phyloP scores from a whole-genome alignment of 1,140 invertebrate species.

The Atta cephalotes region DNA sequence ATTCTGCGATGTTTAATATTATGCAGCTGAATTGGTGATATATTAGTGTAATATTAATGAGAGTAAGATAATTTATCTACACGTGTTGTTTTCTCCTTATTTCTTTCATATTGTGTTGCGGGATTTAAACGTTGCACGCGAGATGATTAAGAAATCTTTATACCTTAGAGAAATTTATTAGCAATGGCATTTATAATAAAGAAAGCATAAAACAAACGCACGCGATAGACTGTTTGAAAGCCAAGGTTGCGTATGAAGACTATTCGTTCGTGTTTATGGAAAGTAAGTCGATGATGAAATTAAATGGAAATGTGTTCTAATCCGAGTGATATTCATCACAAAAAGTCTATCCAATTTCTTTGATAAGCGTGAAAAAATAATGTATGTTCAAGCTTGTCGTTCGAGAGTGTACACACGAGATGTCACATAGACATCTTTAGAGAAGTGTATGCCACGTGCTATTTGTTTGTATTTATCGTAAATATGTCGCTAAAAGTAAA shows the following conservation, averaged over 20 bases:
- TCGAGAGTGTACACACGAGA: neutral
- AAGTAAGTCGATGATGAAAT: conserved; percentile 10
- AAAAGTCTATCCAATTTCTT: conserved; percentile 11
- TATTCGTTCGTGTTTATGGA: conserved; percentile 16
- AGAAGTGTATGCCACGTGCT: neutral
- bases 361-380: neutral
- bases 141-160: conserved; percentile 15
- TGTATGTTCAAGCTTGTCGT: neutral
- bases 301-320: neutral
- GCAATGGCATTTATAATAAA: conserved; percentile 32
- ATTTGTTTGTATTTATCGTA: neutral
- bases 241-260: neutral
- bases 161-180: conserved; percentile 12
- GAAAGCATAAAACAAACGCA: conserved; percentile 55
- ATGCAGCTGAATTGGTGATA: conserved; percentile 3
- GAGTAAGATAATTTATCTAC: conserved; percentile 8
- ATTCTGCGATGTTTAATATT: neutral
- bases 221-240: conserved; percentile 22
- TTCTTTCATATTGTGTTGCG: neutral
- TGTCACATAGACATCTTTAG: no score
- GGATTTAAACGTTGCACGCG: neutral
- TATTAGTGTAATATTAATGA: neutral
- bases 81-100: neutral
- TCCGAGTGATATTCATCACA: neutral
- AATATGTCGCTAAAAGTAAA: neutral